Conservation (phyloP, 1,140 invertebrate genomes). For the Drosophila obscura region DNA sequence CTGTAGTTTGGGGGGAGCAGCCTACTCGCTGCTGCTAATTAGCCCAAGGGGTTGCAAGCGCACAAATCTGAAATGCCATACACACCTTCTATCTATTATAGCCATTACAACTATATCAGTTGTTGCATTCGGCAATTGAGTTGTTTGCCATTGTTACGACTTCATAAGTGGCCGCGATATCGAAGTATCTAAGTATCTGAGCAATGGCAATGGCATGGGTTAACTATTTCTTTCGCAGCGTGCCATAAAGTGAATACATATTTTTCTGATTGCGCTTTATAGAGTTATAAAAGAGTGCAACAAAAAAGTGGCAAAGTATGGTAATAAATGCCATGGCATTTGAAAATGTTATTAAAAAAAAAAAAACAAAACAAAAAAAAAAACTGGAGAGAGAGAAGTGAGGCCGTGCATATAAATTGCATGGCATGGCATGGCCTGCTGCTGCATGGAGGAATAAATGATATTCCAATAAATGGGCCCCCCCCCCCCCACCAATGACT, state of each 20-base stretch:
- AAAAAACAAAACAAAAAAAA: slow-evolving; percentile 25
- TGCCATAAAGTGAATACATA: slow-evolving; percentile 37
- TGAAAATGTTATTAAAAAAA: slow-evolving; percentile 74
- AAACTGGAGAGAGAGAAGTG: slow-evolving; percentile 39
- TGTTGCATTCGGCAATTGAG: slow-evolving; percentile 39
- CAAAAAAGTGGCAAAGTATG: slow-evolving; percentile 57
- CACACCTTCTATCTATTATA: slow-evolving; percentile 29
- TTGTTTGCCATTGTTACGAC: slow-evolving; percentile 52
- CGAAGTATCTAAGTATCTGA: slow-evolving; percentile 51
- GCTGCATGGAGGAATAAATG: slow-evolving; percentile 58
- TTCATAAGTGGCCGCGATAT: slow-evolving; percentile 29
- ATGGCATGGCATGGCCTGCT: slow-evolving; percentile 26
- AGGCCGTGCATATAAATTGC: slow-evolving; percentile 70
- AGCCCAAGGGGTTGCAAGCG: slow-evolving; percentile 46
- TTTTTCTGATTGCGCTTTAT: slow-evolving; percentile 62
- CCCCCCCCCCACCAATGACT: neutral
- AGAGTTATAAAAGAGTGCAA: slow-evolving; percentile 61
- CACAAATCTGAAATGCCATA: slow-evolving; percentile 4
- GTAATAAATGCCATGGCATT: slow-evolving; percentile 80
- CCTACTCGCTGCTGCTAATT: slow-evolving; percentile 60
- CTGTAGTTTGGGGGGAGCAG: slow-evolving; percentile 24
- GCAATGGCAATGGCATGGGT: slow-evolving; percentile 64
- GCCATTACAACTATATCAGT: slow-evolving; percentile 49
- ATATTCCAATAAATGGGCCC: slow-evolving; percentile 31
- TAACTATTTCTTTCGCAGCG: slow-evolving; percentile 14